Evolutionary conservation across 2,113 vertebrate genomes (phyloP).

Genomic region (Synchiropus splendidus): DNA sequence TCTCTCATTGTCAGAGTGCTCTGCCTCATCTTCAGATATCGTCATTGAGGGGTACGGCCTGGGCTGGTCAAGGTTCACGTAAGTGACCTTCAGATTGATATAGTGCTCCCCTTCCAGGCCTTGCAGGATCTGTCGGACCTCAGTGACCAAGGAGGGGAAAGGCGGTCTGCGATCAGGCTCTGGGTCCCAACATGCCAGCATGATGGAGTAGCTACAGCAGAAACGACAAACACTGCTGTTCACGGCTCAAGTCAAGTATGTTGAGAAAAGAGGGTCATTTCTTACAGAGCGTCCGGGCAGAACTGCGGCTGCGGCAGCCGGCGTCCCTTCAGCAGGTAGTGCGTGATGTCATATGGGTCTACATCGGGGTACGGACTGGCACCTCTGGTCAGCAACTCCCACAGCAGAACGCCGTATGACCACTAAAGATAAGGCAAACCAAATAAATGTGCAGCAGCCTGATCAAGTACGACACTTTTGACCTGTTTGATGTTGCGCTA

Average conservation of each 20-base stretch:
- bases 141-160: constrained; percentile 67
- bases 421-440: constrained; percentile 61
- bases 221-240: too few relatives aligned
- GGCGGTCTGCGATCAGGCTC: constrained; percentile 70
- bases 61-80: constrained; percentile 74
- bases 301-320: constrained; percentile 85
- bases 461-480: background rate
- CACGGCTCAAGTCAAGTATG: too few relatives aligned
- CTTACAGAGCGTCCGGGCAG: constrained; percentile 86
- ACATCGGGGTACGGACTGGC: constrained; percentile 82
- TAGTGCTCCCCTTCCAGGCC: constrained; percentile 79
- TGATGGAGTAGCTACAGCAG: constrained; percentile 73
- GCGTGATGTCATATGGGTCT: constrained; percentile 85
- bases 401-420: constrained; percentile 90
- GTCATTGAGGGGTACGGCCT: constrained; percentile 56
- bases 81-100: constrained; percentile 78
- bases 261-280: constrained; percentile 21
- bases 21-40: constrained; percentile 50
- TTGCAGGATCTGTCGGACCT: constrained; percentile 67
- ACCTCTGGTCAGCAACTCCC: constrained; percentile 92
- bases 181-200: constrained; percentile 83
- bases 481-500: too few relatives aligned
- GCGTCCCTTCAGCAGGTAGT: constrained; percentile 78
- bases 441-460: background rate
- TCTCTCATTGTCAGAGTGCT: constrained; percentile 39